phyloP scores from a whole-genome alignment of 2,113 vertebrate genomes.

The Daphoenositta chrysoptera region DNA sequence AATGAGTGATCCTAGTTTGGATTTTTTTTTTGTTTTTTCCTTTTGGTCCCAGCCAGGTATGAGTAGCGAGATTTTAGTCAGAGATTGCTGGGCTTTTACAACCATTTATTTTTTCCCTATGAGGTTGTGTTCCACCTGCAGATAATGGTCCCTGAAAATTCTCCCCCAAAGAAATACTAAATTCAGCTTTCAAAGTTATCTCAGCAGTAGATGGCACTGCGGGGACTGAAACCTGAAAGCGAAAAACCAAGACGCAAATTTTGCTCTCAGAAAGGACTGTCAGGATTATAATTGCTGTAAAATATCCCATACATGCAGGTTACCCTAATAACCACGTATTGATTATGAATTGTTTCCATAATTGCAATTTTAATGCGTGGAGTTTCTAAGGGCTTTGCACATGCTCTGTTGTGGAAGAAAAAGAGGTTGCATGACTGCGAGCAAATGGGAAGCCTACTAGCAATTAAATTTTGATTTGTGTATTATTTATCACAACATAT shows the following conservation, averaged over 20 bases:
- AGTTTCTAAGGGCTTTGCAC: not conserved
- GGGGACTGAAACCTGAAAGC: constrained; percentile 46
- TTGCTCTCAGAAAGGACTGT: not conserved
- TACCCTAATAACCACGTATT: not conserved
- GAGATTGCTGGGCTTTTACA: not conserved
- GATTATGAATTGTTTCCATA: constrained; percentile 23
- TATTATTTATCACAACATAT: not conserved
- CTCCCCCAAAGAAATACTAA: not conserved
- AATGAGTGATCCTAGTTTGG: not conserved
- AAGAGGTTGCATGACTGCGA: not conserved
- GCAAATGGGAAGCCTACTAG: not conserved
- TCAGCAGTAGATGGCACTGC: constrained; percentile 60
- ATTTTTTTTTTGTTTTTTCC: accelerated
- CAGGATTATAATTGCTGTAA: not conserved
- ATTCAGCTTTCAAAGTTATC: not conserved
- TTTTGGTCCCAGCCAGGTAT: not conserved
- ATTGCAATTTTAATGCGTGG: not conserved
- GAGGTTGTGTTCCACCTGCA: not conserved
- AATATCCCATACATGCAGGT: not conserved
- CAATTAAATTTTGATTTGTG: not conserved
- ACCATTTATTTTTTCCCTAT: not conserved
- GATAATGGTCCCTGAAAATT: not conserved
- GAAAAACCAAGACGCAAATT: not conserved
- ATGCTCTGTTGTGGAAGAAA: not conserved
- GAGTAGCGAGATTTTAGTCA: not conserved